Percentiles rank a stretch among this genome's conserved stretches.
These are phyloP conservation scores for Melanocharis versteri DNA, from an alignment of 2,113 vertebrate genomes.

Conservation along the genomic window DNA sequence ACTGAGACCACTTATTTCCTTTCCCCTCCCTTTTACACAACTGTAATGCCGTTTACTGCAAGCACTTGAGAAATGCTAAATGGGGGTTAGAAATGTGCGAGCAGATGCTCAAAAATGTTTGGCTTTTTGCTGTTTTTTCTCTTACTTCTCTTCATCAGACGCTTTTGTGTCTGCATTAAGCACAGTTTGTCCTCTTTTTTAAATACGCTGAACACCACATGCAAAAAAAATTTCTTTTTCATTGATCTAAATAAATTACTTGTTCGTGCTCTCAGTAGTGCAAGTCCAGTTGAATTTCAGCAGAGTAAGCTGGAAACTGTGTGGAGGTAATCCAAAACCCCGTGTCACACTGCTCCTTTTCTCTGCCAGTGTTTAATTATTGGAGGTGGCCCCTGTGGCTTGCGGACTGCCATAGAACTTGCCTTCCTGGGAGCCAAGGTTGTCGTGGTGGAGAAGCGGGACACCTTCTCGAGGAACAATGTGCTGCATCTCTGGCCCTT, in stretches of 20 bases:
- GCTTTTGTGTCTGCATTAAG: not conserved
- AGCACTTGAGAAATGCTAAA: not conserved
- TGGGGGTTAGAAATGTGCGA: not conserved
- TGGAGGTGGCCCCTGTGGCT: constrained; percentile 92
- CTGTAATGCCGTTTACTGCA: not conserved
- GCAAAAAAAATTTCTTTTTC: not conserved
- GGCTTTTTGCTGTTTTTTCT: not conserved
- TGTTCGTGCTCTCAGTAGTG: not conserved
- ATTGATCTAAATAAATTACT: not conserved
- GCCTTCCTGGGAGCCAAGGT: constrained; percentile 93
- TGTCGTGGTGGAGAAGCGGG: constrained; percentile 92
- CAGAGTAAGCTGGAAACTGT: not conserved
- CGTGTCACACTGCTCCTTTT: not conserved
- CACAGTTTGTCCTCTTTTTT: not conserved
- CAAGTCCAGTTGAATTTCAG: not conserved
- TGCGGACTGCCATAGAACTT: constrained; percentile 94
- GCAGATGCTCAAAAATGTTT: not conserved
- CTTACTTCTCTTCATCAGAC: not conserved
- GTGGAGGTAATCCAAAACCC: not conserved
- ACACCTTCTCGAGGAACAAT: constrained; percentile 95
- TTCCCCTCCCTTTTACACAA: not conserved
- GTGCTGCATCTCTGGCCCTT: constrained; percentile 97
- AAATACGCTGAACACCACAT: not conserved
- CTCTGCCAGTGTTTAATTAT: constrained; percentile 89
- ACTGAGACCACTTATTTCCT: not conserved